Conservation (phyloP, 2,888 invertebrate genomes). For the Ferrisia virgata region DNA sequence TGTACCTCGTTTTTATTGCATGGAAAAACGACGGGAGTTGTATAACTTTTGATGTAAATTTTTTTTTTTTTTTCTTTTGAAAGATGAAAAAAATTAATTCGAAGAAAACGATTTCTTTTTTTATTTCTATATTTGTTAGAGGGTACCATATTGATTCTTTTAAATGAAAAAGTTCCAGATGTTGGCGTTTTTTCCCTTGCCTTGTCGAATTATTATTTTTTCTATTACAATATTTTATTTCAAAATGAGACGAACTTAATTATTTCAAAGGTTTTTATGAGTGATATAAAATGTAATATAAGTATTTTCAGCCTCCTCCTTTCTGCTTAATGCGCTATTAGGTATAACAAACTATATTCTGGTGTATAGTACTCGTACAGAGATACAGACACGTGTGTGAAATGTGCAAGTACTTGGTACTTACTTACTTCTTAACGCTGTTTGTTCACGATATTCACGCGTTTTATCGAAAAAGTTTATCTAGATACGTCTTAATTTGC, state of each 20-base stretch:
- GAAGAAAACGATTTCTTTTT: not conserved
- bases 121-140: not conserved
- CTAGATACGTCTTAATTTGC: not conserved
- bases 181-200: not conserved
- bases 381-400: too few species aligned
- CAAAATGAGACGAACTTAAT: not conserved
- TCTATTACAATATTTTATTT: not conserved
- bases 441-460: not conserved
- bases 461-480: not conserved
- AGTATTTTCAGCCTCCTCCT: not conserved
- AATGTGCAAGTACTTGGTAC: not conserved
- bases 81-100: not conserved
- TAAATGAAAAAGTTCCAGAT: conserved; percentile 14
- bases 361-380: too few species aligned
- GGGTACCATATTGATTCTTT: not conserved
- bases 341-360: too few species aligned
- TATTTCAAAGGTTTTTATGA: not conserved
- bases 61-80: not conserved
- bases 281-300: not conserved
- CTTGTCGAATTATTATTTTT: not conserved
- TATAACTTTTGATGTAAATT: not conserved
- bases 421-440: too few species aligned
- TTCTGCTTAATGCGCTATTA: too few species aligned
- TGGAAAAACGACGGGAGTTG: not conserved
- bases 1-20: not conserved